Evolutionary conservation across 2,113 vertebrate genomes (phyloP).

Genomic region (Tamias sibiricus): DNA sequence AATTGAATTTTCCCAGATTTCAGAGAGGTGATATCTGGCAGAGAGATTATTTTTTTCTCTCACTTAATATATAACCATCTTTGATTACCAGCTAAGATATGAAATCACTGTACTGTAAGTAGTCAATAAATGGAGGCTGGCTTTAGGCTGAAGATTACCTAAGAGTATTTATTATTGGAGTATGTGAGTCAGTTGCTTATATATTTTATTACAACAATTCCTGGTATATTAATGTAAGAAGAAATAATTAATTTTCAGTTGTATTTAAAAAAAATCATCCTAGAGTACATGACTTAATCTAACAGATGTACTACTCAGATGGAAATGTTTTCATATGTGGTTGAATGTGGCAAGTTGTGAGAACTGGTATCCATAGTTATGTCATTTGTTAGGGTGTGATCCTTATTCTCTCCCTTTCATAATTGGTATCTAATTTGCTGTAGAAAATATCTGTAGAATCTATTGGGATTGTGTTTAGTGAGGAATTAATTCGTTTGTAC

Average conservation of each 20-base stretch:
- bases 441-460: background rate
- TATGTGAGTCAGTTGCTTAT: conserved; percentile 45
- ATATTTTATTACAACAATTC: conserved; percentile 39
- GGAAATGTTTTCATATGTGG: background rate
- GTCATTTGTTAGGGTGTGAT: background rate
- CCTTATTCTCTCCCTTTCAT: background rate
- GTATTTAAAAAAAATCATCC: background rate
- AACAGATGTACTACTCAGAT: background rate
- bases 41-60: conserved; percentile 54
- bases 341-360: background rate
- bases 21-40: conserved; percentile 44
- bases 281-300: background rate
- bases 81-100: conserved; percentile 63
- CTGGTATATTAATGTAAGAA: conserved; percentile 44
- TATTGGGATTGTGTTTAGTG: background rate
- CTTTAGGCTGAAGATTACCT: conserved; percentile 64
- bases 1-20: conserved; percentile 35
- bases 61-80: background rate
- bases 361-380: background rate
- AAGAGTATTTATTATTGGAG: conserved; percentile 72
- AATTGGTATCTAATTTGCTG: background rate
- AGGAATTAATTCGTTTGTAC: conserved; percentile 19
- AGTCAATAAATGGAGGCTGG: conserved; percentile 72
- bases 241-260: conserved; percentile 33
- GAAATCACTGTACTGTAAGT: conserved; percentile 71